Evolutionary conservation across 1,140 invertebrate genomes (phyloP).

Genomic region (Caenorhabditis tropicalis): DNA sequence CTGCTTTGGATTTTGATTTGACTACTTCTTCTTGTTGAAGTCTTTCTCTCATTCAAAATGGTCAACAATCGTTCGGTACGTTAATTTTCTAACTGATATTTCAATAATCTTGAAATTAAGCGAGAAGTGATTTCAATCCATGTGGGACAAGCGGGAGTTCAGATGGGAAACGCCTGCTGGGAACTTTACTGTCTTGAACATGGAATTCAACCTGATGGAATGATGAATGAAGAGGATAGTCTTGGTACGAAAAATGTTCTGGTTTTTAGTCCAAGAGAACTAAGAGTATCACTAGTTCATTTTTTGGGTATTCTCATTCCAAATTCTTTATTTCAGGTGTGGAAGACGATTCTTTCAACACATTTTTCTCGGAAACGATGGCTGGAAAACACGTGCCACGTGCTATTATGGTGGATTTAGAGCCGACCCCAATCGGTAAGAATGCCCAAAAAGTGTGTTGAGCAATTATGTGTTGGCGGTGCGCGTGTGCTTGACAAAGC

Average conservation of each 20-base stretch:
- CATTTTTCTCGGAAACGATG: slow-evolving; percentile 88
- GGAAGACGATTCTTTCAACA: slow-evolving; percentile 85
- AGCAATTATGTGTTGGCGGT: slow-evolving; percentile 4
- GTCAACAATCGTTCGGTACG: slow-evolving; percentile 9
- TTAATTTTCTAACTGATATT: not conserved
- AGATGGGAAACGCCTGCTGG: slow-evolving; percentile 77
- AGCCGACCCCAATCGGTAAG: slow-evolving; percentile 85
- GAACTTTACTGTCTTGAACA: slow-evolving; percentile 72
- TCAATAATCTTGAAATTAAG: slow-evolving; percentile 61
- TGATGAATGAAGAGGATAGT: slow-evolving; percentile 54
- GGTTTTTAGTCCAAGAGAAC: no score
- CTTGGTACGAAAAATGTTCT: not conserved
- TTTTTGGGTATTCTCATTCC: no score
- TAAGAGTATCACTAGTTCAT: no score
- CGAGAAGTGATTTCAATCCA: slow-evolving; percentile 85
- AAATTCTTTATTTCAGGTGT: slow-evolving; percentile 35
- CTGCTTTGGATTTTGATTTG: not conserved
- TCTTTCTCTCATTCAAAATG: not conserved
- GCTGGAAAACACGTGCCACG: slow-evolving; percentile 85
- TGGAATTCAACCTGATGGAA: slow-evolving; percentile 68
- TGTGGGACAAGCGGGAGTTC: slow-evolving; percentile 86
- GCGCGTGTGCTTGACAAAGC: slow-evolving; percentile 22
- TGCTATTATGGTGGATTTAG: slow-evolving; percentile 84
- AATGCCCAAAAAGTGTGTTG: slow-evolving; percentile 38
- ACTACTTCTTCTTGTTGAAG: not conserved